phyloP scores from a whole-genome alignment of 23 tunicate genomes.

The Trididemnum clinides region DNA sequence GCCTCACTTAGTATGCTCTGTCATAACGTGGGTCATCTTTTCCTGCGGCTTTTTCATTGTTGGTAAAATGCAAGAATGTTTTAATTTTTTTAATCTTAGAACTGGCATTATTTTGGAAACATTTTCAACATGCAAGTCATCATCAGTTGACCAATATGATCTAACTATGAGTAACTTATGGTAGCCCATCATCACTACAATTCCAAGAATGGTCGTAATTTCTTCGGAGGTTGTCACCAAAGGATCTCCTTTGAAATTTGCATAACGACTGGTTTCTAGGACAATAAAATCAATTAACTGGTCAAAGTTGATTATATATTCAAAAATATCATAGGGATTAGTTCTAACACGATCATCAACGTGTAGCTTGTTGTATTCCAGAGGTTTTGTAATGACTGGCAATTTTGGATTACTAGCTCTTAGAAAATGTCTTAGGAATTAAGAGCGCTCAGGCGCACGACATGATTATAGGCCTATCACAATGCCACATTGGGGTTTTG shows the following conservation, averaged over 20 bases:
- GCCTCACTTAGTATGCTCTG: background rate
- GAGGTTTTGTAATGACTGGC: background rate
- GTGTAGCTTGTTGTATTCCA: background rate
- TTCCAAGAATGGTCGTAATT: background rate
- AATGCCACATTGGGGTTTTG: no score
- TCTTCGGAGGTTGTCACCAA: background rate
- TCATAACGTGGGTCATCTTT: background rate
- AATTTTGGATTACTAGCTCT: background rate
- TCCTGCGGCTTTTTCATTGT: background rate
- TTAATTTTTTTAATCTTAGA: background rate
- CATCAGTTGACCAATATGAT: background rate
- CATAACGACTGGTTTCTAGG: background rate
- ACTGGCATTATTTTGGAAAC: background rate
- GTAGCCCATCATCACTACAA: background rate
- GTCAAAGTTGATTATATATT: background rate
- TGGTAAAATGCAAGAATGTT: background rate
- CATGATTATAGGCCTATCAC: no score
- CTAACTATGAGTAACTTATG: background rate
- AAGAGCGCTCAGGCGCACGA: no score
- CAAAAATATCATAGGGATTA: background rate
- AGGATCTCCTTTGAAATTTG: background rate
- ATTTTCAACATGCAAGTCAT: background rate
- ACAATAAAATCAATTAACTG: background rate
- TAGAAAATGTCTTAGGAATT: no score
- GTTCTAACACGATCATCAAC: background rate